These are phyloP conservation scores for Callocephalon fimbriatum DNA, from an alignment of 2,113 vertebrate species.

Conservation along the genomic window DNA sequence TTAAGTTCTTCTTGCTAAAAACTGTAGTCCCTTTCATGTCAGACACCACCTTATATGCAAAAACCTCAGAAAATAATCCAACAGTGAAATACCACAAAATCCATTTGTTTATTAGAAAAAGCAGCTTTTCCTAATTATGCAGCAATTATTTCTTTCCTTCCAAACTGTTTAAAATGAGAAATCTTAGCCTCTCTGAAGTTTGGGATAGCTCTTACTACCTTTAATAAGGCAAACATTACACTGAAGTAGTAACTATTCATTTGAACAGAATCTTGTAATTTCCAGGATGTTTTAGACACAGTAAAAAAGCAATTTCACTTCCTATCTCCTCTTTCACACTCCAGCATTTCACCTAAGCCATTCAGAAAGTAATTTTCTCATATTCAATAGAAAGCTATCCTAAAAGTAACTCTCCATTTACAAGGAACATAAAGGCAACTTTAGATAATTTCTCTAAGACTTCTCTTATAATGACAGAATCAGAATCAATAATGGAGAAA, in stretches of 20 bases:
- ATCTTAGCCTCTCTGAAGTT: neutral
- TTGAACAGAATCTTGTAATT: constrained; percentile 1
- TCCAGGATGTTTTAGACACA: neutral
- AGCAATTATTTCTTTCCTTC: neutral
- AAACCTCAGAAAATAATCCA: neutral
- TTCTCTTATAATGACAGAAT: neutral
- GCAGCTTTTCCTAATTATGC: neutral
- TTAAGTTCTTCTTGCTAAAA: neutral
- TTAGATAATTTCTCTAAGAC: neutral
- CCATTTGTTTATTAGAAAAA: neutral
- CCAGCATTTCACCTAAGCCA: neutral
- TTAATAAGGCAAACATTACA: neutral
- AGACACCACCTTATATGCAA: neutral
- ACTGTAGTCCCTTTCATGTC: neutral
- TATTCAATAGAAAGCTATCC: neutral
- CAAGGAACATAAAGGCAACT: neutral
- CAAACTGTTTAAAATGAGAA: neutral
- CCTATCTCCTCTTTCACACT: neutral
- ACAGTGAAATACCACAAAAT: neutral
- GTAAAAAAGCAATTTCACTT: neutral
- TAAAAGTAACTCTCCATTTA: constrained; percentile 11
- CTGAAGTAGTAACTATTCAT: neutral
- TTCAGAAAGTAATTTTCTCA: neutral
- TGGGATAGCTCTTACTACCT: neutral
- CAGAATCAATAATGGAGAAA: neutral